Conservation (phyloP, 2,113 vertebrate species). For the Cottus gobio region DNA sequence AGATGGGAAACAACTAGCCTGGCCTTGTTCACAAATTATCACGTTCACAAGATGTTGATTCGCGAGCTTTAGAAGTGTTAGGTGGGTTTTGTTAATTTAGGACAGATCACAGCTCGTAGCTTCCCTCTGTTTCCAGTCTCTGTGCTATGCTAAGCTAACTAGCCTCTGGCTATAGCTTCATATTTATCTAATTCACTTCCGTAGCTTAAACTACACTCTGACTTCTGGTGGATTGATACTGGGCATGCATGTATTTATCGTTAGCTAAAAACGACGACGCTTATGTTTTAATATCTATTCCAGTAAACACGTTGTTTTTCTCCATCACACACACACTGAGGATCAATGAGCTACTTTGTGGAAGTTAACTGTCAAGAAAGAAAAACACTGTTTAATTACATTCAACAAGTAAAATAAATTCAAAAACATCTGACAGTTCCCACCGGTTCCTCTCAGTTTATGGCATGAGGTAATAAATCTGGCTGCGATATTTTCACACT, state of each 20-base stretch:
- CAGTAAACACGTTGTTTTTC: background rate
- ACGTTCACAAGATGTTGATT: too few relatives aligned
- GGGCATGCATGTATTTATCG: background rate
- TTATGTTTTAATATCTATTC: background rate
- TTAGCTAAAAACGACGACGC: background rate
- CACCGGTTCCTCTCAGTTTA: background rate
- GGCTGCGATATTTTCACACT: constrained; percentile 23
- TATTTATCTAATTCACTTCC: background rate
- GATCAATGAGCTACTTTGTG: background rate
- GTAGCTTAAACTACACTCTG: background rate
- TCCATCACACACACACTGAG: background rate
- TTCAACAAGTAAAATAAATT: background rate
- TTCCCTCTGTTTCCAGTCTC: background rate
- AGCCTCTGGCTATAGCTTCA: background rate
- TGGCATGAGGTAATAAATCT: constrained; percentile 18
- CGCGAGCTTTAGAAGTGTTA: background rate
- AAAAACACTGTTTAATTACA: background rate
- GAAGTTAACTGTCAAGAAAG: background rate
- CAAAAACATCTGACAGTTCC: background rate
- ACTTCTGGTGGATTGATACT: background rate
- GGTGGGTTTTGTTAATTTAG: background rate
- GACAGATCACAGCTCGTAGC: too few relatives aligned
- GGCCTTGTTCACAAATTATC: background rate
- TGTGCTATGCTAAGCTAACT: background rate
- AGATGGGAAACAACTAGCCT: background rate